A percentile compares a stretch with the other conserved stretches of the same genome.
These are phyloP conservation scores for Acanthochromis polyacanthus DNA, from an alignment of 2,113 vertebrate species.

Conservation along the genomic window DNA sequence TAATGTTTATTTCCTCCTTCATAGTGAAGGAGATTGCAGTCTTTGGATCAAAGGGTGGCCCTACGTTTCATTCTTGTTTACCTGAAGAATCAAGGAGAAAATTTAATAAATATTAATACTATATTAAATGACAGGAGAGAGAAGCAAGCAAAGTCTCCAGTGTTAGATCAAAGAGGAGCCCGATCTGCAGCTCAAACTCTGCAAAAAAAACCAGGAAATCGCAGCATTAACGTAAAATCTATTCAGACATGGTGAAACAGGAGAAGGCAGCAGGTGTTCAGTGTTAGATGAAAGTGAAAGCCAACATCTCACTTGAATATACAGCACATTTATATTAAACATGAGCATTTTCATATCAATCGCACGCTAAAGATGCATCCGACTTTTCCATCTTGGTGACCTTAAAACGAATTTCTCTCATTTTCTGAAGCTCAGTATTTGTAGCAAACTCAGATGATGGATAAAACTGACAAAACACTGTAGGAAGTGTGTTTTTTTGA, in stretches of 20 bases:
- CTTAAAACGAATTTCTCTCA: neutral
- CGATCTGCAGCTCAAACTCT: neutral
- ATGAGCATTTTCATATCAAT: neutral
- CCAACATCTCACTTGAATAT: neutral
- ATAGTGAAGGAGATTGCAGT: slow-evolving; percentile 13
- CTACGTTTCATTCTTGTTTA: slow-evolving; percentile 48
- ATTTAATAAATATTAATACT: slow-evolving; percentile 55
- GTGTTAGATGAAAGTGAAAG: neutral
- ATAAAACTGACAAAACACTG: no score
- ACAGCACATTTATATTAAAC: slow-evolving; percentile 1
- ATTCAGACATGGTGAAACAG: slow-evolving; percentile 11
- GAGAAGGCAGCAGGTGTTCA: neutral
- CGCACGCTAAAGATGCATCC: neutral
- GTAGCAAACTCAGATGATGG: neutral
- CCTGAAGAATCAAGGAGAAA: slow-evolving; percentile 28
- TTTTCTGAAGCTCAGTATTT: neutral
- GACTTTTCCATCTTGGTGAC: neutral
- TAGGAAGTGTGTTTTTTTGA: no score
- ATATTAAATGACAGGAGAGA: slow-evolving; percentile 46
- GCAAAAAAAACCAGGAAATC: slow-evolving; percentile 20
- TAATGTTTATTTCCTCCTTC: slow-evolving; percentile 33
- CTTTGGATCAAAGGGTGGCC: slow-evolving; percentile 53
- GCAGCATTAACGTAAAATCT: slow-evolving; percentile 27
- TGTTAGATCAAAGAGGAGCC: slow-evolving; percentile 56
- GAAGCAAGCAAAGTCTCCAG: slow-evolving; percentile 1